Conservation (phyloP, 2,888 invertebrate genomes). For the Schrankia costaestrigalis region DNA sequence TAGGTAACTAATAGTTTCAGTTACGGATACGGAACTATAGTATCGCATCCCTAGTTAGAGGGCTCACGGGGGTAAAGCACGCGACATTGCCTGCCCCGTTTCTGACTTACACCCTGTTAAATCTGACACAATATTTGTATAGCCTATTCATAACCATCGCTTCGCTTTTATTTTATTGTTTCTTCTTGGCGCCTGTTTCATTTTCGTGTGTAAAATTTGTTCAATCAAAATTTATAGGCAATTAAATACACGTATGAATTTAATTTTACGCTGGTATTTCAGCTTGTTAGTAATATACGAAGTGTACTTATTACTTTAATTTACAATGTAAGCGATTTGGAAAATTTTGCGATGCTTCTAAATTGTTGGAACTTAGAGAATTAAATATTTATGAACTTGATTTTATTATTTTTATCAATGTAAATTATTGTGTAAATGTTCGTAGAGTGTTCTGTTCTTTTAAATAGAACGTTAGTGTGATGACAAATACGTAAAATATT, state of each 20-base stretch:
- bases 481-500: too few species aligned
- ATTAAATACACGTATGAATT: conserved; percentile 36
- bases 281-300: conserved; percentile 24
- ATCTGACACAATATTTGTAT: conserved; percentile 76
- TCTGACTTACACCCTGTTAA: conserved; percentile 77
- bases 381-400: too few species aligned
- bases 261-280: conserved; percentile 32
- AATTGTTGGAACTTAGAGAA: too few species aligned
- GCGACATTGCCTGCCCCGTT: conserved; percentile 71
- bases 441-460: too few species aligned
- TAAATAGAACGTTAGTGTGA: too few species aligned
- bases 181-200: conserved; percentile 49
- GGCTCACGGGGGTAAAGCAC: conserved; percentile 51
- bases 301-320: conserved; percentile 16
- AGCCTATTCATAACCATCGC: conserved; percentile 69
- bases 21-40: too few species aligned
- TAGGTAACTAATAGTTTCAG: too few species aligned
- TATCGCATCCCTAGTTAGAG: too few species aligned
- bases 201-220: conserved; percentile 58
- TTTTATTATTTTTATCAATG: too few species aligned
- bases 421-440: too few species aligned
- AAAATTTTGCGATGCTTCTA: too few species aligned
- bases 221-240: conserved; percentile 46
- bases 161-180: conserved; percentile 68
- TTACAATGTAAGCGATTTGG: conserved; percentile 12